Evolutionary conservation across 2,797 vertebrate species (phyloP).

Genomic region (Tamandua tetradactyla): DNA sequence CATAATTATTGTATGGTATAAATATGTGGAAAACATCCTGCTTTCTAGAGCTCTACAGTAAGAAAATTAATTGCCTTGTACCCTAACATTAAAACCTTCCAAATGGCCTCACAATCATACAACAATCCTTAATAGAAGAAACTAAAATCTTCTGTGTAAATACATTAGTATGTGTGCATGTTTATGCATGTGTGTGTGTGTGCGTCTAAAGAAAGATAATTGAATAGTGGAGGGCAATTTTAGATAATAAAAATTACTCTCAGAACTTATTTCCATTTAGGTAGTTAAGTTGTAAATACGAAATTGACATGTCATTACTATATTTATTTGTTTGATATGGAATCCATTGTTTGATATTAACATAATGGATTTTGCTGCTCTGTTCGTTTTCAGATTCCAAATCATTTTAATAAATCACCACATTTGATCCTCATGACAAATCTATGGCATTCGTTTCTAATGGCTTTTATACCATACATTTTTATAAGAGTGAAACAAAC

Average conservation of each 20-base stretch:
- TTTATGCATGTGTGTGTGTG: too few species aligned
- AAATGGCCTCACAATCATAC: not conserved
- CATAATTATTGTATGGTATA: not conserved
- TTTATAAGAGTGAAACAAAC: not conserved
- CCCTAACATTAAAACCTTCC: not conserved
- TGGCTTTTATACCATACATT: not conserved
- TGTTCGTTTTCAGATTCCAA: not conserved
- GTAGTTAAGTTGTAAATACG: not conserved
- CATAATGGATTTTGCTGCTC: not conserved
- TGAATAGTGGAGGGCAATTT: not conserved
- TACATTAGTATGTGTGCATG: not conserved
- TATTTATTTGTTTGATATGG: not conserved
- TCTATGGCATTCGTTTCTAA: not conserved
- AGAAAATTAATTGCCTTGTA: not conserved
- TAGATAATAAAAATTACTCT: not conserved
- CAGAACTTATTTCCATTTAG: not conserved
- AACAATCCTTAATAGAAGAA: not conserved
- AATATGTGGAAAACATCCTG: not conserved
- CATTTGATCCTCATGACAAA: not conserved
- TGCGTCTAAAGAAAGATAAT: not conserved
- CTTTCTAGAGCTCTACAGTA: not conserved
- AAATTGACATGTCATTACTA: not conserved
- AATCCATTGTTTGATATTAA: not conserved
- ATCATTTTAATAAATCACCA: not conserved
- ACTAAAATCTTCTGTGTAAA: not conserved